Percentiles rank a stretch among this genome's conserved stretches.
Evolutionary conservation across 2,888 invertebrate species (phyloP).

Genomic region (Trissoscelio sp.): DNA sequence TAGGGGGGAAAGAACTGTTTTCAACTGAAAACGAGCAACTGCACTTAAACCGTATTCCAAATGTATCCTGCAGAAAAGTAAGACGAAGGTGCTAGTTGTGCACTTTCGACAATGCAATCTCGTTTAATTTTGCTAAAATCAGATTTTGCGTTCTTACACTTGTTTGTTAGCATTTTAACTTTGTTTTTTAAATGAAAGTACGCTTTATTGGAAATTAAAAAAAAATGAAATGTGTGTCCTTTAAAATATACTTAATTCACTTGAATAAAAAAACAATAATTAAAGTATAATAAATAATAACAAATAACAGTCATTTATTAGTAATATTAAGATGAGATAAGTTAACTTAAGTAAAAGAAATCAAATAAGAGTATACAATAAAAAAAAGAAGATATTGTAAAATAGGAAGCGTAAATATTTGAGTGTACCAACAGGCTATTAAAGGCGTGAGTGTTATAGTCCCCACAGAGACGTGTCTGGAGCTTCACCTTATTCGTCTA

Average conservation of each 20-base stretch:
- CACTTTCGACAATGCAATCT: slow-evolving; percentile 51
- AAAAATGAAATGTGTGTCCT: neutral
- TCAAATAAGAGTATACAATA: slow-evolving; percentile 3
- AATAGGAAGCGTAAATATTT: slow-evolving; percentile 35
- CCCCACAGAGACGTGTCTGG: slow-evolving; percentile 1
- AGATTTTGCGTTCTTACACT: slow-evolving; percentile 15
- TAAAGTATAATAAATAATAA: neutral
- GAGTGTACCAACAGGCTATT: slow-evolving; percentile 21
- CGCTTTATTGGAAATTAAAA: neutral
- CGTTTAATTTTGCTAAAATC: slow-evolving; percentile 42
- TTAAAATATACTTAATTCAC: too few relatives aligned
- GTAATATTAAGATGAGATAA: neutral
- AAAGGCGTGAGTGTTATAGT: slow-evolving; percentile 13
- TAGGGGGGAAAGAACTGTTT: slow-evolving; percentile 11
- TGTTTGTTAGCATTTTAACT: slow-evolving; percentile 29
- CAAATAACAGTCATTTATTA: too few relatives aligned
- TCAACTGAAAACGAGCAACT: slow-evolving; percentile 51
- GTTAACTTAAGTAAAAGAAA: slow-evolving; percentile 4
- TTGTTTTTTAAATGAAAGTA: slow-evolving; percentile 18
- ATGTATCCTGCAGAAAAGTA: slow-evolving; percentile 38
- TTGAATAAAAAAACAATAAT: too few relatives aligned
- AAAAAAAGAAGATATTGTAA: slow-evolving; percentile 4
- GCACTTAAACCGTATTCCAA: slow-evolving; percentile 41
- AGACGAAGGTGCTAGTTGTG: slow-evolving; percentile 35
- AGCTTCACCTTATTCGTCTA: neutral